Conservation (phyloP, 2,888 invertebrate species). For the Thereva nobilitata region DNA sequence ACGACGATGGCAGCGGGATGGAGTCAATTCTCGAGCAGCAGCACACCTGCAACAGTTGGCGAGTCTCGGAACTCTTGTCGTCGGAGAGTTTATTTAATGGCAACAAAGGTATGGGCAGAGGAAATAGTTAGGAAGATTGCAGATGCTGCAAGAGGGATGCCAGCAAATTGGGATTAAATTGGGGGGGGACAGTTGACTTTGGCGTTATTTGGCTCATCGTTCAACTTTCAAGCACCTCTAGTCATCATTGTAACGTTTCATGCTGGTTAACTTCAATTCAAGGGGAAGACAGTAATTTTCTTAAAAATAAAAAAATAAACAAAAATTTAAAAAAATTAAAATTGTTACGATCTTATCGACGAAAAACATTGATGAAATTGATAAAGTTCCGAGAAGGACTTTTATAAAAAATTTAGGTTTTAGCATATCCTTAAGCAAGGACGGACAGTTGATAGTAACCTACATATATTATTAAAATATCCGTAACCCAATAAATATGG, state of each 20-base stretch:
- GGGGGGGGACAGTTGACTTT: conserved; percentile 39
- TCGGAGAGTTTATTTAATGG: conserved; percentile 31
- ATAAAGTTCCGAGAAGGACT: too few relatives aligned
- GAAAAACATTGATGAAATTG: conserved; percentile 1
- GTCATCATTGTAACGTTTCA: not conserved
- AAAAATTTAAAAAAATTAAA: too few relatives aligned
- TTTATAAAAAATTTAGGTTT: too few relatives aligned
- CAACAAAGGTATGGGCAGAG: conserved; percentile 24
- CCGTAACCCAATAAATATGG: too few relatives aligned
- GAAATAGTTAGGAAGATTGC: conserved; percentile 38
- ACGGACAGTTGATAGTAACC: too few relatives aligned
- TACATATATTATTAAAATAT: too few relatives aligned
- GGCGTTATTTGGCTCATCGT: conserved; percentile 17
- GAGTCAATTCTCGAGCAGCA: conserved; percentile 25
- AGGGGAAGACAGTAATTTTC: conserved; percentile 24
- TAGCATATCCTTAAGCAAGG: too few relatives aligned
- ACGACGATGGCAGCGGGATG: not conserved
- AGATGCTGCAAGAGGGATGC: conserved; percentile 37
- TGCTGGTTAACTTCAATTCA: conserved; percentile 11
- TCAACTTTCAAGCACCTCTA: conserved; percentile 5
- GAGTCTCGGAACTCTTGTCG: conserved; percentile 24
- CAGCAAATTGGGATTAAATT: conserved; percentile 50
- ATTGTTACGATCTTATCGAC: not conserved
- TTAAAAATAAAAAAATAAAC: conserved; percentile 9
- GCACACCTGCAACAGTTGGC: conserved; percentile 33